Conservation (phyloP, 1,140 invertebrate genomes). For the Anastrepha obliqua region DNA sequence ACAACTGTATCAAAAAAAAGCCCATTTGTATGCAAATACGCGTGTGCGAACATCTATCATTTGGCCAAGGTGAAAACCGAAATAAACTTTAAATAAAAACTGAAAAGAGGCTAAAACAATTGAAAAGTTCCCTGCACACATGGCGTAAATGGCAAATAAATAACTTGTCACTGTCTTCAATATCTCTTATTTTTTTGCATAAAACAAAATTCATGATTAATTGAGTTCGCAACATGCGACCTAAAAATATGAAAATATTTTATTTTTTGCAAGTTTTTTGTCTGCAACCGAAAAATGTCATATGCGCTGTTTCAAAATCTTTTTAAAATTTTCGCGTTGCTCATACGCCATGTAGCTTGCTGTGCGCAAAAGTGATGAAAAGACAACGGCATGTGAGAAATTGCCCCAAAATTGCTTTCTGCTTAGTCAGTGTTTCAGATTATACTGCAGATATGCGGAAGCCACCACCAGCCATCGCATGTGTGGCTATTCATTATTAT, state of each 20-base stretch:
- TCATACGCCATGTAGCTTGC: neutral
- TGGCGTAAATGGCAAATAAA: neutral
- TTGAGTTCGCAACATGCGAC: slow-evolving; percentile 8
- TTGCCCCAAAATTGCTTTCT: neutral
- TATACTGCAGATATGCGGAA: slow-evolving; percentile 25
- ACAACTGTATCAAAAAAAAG: slow-evolving; percentile 6
- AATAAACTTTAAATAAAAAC: slow-evolving; percentile 32
- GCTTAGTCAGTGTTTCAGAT: neutral
- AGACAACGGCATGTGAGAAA: neutral
- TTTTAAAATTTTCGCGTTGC: neutral
- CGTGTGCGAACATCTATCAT: slow-evolving; percentile 20
- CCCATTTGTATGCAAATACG: slow-evolving; percentile 34
- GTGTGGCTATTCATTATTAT: neutral
- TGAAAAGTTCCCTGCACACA: neutral
- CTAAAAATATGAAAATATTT: neutral
- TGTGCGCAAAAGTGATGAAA: neutral
- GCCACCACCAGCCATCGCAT: neutral
- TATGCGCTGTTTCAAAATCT: neutral
- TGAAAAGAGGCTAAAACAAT: neutral
- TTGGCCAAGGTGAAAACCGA: slow-evolving; percentile 48
- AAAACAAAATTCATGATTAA: neutral
- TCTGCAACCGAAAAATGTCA: neutral
- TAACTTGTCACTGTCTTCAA: neutral
- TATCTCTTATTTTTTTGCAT: neutral
- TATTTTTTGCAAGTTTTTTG: neutral